These are phyloP conservation scores for Lophius americanus DNA, from an alignment of 2,797 vertebrate genomes.

Conservation along the genomic window DNA sequence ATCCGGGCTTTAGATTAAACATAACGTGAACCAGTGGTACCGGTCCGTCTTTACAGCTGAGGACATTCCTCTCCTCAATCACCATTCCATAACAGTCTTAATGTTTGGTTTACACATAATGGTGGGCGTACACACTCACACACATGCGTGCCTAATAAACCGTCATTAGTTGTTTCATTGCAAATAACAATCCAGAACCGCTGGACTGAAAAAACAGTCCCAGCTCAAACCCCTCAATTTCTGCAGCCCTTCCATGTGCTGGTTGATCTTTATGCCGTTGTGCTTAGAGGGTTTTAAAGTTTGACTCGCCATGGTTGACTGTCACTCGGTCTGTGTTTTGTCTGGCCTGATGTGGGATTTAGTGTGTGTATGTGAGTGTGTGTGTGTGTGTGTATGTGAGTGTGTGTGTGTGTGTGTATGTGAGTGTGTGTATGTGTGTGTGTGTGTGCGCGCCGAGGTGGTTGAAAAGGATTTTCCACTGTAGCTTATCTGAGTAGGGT, in stretches of 20 bases:
- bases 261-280: conserved; percentile 11
- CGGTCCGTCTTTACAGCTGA: neutral
- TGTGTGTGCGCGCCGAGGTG: neutral
- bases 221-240: conserved; percentile 2
- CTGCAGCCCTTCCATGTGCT: conserved; percentile 6
- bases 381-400: conserved; percentile 9
- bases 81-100: neutral
- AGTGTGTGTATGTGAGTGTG: conserved; percentile 8
- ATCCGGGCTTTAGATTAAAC: neutral
- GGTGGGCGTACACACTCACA: conserved; percentile 5
- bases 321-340: conserved; percentile 35
- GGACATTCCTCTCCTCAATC: conserved; percentile 7
- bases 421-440: neutral
- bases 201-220: neutral
- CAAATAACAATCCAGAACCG: conserved; percentile 1
- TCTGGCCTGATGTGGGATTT: conserved; percentile 9
- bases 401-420: conserved; percentile 6
- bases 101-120: conserved; percentile 35
- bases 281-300: conserved; percentile 23
- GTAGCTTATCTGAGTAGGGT: conserved; percentile 13
- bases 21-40: neutral
- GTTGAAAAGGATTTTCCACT: conserved; percentile 56
- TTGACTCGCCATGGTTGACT: conserved; percentile 4
- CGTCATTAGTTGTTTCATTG: conserved; percentile 21
- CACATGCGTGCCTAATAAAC: conserved; percentile 20